Percentiles rank a stretch among this genome's conserved stretches.
Conservation (phyloP, 2,113 vertebrate genomes). For the Notechis scutatus region DNA sequence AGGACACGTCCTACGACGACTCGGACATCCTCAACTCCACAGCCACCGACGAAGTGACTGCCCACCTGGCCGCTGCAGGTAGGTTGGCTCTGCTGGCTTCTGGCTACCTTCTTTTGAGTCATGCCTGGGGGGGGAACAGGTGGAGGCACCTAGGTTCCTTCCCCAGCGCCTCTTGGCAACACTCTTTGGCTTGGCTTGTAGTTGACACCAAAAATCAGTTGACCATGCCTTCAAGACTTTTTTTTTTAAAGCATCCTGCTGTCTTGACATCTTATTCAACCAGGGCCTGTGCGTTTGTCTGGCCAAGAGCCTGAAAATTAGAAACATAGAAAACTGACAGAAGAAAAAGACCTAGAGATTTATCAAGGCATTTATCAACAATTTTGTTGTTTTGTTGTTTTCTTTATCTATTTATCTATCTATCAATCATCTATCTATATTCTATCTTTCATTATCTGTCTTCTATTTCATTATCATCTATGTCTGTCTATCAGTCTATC, state of each 20-base stretch:
- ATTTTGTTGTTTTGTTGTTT: no score
- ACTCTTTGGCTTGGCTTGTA: neutral
- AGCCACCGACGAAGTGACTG: constrained; percentile 90
- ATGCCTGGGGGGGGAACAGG: neutral
- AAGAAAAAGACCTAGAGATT: no score
- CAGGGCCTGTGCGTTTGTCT: neutral
- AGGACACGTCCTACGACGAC: constrained; percentile 94
- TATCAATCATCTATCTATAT: no score
- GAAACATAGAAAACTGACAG: no score
- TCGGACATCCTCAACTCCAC: constrained; percentile 98
- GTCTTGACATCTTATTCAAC: no score
- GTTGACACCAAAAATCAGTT: neutral
- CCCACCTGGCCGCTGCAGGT: constrained; percentile 97
- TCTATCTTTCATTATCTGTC: no score
- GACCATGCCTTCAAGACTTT: neutral
- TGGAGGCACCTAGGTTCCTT: neutral
- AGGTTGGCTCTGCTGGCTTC: neutral
- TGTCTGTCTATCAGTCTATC: no score
- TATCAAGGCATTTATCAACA: no score
- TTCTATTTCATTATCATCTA: no score
- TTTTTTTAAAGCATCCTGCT: neutral
- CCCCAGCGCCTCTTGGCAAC: neutral
- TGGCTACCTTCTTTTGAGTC: neutral
- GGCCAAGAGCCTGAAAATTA: neutral
- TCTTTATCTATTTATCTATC: no score